A percentile compares a stretch with the other conserved stretches of the same genome.
Evolutionary conservation across 2,888 invertebrate genomes (phyloP).

Genomic region (Pyrrhia umbra): DNA sequence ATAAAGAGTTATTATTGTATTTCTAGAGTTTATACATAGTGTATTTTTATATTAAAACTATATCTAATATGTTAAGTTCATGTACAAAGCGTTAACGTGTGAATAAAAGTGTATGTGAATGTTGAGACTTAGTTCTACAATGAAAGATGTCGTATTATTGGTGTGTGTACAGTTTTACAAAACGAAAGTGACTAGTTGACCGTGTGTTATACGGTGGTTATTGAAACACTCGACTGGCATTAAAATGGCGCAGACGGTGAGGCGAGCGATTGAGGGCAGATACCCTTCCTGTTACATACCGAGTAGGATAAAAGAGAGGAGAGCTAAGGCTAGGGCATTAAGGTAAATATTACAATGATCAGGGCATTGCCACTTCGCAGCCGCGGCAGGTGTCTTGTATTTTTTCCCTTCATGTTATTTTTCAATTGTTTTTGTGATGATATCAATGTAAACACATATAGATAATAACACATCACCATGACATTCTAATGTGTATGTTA

Average conservation of each 20-base stretch:
- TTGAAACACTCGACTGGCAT: slow-evolving; percentile 68
- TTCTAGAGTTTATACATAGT: slow-evolving; percentile 45
- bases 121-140: slow-evolving; percentile 70
- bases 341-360: slow-evolving; percentile 75
- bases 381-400: slow-evolving; percentile 20
- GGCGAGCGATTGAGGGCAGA: slow-evolving; percentile 93
- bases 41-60: slow-evolving; percentile 55
- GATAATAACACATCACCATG: neutral
- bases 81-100: slow-evolving; percentile 59
- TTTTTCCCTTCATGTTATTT: slow-evolving; percentile 33
- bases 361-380: slow-evolving; percentile 39
- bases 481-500: slow-evolving; percentile 14
- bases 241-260: slow-evolving; percentile 93
- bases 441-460: slow-evolving; percentile 9
- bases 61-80: slow-evolving; percentile 55
- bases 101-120: slow-evolving; percentile 60
- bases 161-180: slow-evolving; percentile 87
- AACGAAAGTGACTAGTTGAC: slow-evolving; percentile 88
- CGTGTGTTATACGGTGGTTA: slow-evolving; percentile 75
- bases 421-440: slow-evolving; percentile 15
- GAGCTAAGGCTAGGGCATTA: slow-evolving; percentile 91
- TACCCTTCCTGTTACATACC: slow-evolving; percentile 94
- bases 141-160: slow-evolving; percentile 86
- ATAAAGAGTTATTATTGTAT: slow-evolving; percentile 34
- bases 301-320: slow-evolving; percentile 93